Percentiles rank a stretch among this genome's conserved stretches.
These are phyloP conservation scores for Myopa testacea DNA, from an alignment of 2,888 invertebrate genomes.

Conservation along the genomic window DNA sequence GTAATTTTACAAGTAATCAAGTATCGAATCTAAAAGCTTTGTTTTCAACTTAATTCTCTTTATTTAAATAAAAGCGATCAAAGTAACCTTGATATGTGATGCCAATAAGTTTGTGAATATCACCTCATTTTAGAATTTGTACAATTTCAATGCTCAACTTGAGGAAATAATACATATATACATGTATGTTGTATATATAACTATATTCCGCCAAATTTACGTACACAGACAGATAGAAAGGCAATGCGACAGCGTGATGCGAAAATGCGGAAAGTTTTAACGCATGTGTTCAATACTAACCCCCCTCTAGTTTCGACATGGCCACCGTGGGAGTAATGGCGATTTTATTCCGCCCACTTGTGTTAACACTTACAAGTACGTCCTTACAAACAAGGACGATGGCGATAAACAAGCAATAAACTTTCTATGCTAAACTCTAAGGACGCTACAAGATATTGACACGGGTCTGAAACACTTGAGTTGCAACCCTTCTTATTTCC, in stretches of 20 bases:
- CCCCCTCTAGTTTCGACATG: not conserved
- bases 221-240: too few relatives aligned
- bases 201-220: too few relatives aligned
- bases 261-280: not conserved
- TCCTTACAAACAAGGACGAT: not conserved
- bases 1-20: too few relatives aligned
- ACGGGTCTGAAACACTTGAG: not conserved
- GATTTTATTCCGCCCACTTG: slow-evolving; percentile 18
- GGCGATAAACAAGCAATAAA: not conserved
- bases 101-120: slow-evolving; percentile 1
- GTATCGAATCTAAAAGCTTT: too few relatives aligned
- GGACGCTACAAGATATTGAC: slow-evolving; percentile 1
- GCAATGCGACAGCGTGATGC: not conserved
- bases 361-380: slow-evolving; percentile 23
- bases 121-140: not conserved
- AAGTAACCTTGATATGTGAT: not conserved
- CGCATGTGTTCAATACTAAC: not conserved
- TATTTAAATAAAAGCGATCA: too few relatives aligned
- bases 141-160: not conserved
- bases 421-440: not conserved
- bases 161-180: too few relatives aligned
- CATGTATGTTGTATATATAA: too few relatives aligned
- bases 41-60: too few relatives aligned
- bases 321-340: slow-evolving; percentile 13
- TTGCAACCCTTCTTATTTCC: not conserved